Percentiles rank a stretch among this genome's conserved stretches.
Conservation (phyloP, 2,113 vertebrate genomes). For the Nematolebias whitei region DNA sequence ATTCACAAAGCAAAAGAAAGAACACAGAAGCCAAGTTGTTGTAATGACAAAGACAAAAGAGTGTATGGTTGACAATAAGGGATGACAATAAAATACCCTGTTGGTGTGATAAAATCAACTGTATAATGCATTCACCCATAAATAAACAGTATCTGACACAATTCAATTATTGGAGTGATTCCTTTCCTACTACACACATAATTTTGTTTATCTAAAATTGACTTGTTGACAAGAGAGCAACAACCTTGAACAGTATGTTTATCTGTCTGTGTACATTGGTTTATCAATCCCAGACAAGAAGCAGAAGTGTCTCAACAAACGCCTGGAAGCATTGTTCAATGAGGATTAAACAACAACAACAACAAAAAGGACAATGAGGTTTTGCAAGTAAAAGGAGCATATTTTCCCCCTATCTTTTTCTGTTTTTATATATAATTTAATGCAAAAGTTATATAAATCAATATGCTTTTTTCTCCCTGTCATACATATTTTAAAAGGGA, state of each 20-base stretch:
- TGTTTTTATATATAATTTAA: no score
- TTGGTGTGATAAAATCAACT: constrained; percentile 1
- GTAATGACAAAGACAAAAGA: not conserved
- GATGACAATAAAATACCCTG: not conserved
- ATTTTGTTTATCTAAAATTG: constrained; percentile 20
- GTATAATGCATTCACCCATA: constrained; percentile 25
- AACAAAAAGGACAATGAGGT: not conserved
- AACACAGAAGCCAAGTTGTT: constrained; percentile 6
- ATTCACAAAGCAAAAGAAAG: not conserved
- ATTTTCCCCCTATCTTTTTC: no score
- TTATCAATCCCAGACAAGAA: constrained; percentile 28
- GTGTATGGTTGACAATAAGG: no score
- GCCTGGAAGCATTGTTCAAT: constrained; percentile 34
- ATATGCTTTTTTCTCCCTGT: no score
- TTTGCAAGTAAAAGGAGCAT: constrained; percentile 5
- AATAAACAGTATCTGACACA: constrained; percentile 43
- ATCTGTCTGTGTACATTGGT: constrained; percentile 35
- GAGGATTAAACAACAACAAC: constrained; percentile 7
- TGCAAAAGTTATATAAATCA: no score
- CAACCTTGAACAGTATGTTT: constrained; percentile 38
- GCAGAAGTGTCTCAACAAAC: constrained; percentile 2
- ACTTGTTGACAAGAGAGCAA: constrained; percentile 47
- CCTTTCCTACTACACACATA: constrained; percentile 37
- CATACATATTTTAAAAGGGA: no score
- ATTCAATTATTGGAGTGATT: constrained; percentile 36